phyloP scores from a whole-genome alignment of 2,888 invertebrate genomes.

The Pyrocoelia pectoralis region DNA sequence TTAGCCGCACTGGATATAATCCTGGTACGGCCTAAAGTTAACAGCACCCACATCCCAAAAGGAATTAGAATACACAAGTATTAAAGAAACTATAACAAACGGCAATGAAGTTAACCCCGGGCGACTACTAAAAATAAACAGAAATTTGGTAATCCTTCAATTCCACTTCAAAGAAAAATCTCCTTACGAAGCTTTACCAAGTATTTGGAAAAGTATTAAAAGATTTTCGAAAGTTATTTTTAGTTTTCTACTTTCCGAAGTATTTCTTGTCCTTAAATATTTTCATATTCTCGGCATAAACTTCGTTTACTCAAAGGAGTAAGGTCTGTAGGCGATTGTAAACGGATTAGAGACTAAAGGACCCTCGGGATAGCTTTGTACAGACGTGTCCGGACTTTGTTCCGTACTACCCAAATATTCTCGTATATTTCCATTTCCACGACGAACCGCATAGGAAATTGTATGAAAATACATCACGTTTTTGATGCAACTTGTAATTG shows the following conservation, averaged over 20 bases:
- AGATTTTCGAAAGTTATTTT: background rate
- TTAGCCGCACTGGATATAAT: conserved; percentile 41
- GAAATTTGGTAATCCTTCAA: background rate
- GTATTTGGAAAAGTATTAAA: background rate
- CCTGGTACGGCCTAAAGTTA: conserved; percentile 38
- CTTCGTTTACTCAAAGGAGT: conserved; percentile 34
- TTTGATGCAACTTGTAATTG: conserved; percentile 28
- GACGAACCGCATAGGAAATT: conserved; percentile 39
- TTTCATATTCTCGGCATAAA: conserved; percentile 35
- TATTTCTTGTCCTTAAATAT: conserved; percentile 33
- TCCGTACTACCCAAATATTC: conserved; percentile 29
- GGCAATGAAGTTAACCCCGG: background rate
- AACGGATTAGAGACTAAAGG: conserved; percentile 37
- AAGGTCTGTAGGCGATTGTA: conserved; percentile 36
- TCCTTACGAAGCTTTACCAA: background rate
- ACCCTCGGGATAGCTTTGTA: conserved; percentile 34
- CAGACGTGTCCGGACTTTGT: conserved; percentile 33
- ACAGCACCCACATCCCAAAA: conserved; percentile 17
- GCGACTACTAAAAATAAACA: background rate
- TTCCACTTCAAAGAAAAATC: conserved; percentile 3
- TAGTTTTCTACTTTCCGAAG: conserved; percentile 4
- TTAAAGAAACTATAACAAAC: background rate
- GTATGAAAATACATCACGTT: conserved; percentile 35
- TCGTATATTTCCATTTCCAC: conserved; percentile 38
- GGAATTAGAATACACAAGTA: conserved; percentile 7